phyloP scores from a whole-genome alignment of 2,113 vertebrate species.

The Lepisosteus oculatus region DNA sequence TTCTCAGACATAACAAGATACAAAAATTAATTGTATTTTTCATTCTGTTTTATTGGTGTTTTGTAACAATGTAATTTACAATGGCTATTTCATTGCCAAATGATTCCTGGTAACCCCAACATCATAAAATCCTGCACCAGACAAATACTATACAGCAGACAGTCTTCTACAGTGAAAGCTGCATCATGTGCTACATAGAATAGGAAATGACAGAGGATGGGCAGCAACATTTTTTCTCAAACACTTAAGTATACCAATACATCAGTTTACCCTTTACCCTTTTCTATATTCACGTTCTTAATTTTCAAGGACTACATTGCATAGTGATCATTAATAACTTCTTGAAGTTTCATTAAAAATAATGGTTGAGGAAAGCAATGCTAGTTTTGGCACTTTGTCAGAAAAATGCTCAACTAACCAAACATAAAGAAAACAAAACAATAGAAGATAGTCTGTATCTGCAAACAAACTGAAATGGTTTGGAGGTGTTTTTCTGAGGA shows the following conservation, averaged over 20 bases:
- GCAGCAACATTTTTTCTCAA: not conserved
- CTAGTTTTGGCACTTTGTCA: conserved; percentile 58
- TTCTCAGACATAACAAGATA: too few species aligned
- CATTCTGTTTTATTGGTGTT: conserved; percentile 6
- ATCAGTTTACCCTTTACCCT: conserved; percentile 14
- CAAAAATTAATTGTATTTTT: not conserved
- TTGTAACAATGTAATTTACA: not conserved
- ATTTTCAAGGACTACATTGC: conserved; percentile 20
- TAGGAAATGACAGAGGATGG: conserved; percentile 2
- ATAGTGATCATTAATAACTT: conserved; percentile 28
- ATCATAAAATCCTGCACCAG: not conserved
- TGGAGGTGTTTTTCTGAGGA: too few species aligned
- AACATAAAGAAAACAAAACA: not conserved
- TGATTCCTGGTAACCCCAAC: not conserved
- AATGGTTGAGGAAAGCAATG: conserved; percentile 35
- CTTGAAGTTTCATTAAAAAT: conserved; percentile 22
- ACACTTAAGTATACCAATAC: conserved; percentile 18
- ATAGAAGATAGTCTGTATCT: not conserved
- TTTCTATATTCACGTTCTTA: conserved; percentile 2
- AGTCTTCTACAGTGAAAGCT: not conserved
- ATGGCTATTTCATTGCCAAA: conserved; percentile 4
- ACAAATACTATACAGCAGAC: not conserved
- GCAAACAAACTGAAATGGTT: too few species aligned
- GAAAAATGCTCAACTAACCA: conserved; percentile 8
- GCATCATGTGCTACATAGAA: not conserved